phyloP scores from a whole-genome alignment of 2,113 vertebrate genomes.

The Perognathus longimembris region DNA sequence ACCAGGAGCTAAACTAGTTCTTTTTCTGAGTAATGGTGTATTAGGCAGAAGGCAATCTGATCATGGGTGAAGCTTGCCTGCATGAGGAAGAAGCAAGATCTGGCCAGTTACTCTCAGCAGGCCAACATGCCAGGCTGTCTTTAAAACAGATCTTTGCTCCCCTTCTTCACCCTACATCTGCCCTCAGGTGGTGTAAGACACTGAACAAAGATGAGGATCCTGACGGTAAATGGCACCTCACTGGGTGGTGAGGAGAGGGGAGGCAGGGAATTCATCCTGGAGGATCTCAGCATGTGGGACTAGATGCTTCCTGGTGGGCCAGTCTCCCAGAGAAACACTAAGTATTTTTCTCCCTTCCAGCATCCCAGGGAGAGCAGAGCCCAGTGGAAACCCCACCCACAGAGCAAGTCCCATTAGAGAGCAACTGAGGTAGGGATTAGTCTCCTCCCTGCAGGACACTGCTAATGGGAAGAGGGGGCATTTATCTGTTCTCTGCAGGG shows the following conservation, averaged over 20 bases:
- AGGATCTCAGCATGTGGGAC: neutral
- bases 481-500: neutral
- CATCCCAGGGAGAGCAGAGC: neutral
- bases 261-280: neutral
- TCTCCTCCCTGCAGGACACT: neutral
- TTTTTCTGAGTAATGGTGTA: neutral
- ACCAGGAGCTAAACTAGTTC: slow-evolving; percentile 2
- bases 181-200: neutral
- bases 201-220: neutral
- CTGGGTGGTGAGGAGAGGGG: neutral
- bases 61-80: neutral
- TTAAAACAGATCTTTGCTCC: neutral
- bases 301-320: fast-evolving
- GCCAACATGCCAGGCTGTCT: neutral
- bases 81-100: neutral
- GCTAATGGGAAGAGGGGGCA: neutral
- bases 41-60: neutral
- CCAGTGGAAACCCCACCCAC: neutral
- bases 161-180: neutral
- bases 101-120: neutral
- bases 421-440: neutral
- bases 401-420: neutral
- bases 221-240: neutral
- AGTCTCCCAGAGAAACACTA: neutral
- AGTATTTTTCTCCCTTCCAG: neutral